These are phyloP conservation scores for Digitonthophagus gazella DNA, from an alignment of 2,888 invertebrate species.

Conservation along the genomic window DNA sequence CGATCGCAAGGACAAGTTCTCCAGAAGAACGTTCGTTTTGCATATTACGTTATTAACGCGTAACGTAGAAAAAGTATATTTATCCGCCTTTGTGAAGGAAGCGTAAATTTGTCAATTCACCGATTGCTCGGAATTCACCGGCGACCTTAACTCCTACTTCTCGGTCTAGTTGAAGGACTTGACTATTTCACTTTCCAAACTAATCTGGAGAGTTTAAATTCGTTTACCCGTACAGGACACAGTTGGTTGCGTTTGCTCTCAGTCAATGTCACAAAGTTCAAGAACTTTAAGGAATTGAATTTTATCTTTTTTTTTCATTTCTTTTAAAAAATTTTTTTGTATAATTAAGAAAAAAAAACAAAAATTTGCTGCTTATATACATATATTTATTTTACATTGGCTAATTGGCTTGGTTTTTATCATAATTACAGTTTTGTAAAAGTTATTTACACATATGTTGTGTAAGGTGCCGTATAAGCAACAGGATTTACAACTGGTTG, in stretches of 20 bases:
- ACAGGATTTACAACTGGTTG: slow-evolving; percentile 13
- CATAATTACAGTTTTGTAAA: not conserved
- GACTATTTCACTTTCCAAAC: not conserved
- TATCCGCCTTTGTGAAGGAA: not conserved
- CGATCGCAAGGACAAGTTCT: not conserved
- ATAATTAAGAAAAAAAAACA: too few relatives aligned
- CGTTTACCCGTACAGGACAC: not conserved
- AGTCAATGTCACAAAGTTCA: not conserved
- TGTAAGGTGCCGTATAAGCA: slow-evolving; percentile 26
- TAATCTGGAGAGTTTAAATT: not conserved
- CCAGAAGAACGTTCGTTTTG: not conserved
- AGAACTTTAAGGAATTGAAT: not conserved
- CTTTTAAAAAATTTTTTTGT: too few relatives aligned
- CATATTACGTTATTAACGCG: not conserved
- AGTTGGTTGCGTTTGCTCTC: not conserved
- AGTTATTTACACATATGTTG: slow-evolving; percentile 14
- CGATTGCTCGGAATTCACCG: not conserved
- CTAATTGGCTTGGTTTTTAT: not conserved
- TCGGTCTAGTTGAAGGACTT: not conserved
- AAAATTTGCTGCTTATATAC: slow-evolving; percentile 3
- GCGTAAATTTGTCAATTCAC: not conserved
- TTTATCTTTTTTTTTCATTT: not conserved
- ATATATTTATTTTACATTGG: not conserved
- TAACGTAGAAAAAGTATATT: not conserved
- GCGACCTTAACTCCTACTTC: not conserved